These are phyloP conservation scores for Sebastes kiyomatsui DNA, from an alignment of 2,797 vertebrate species.

Conservation along the genomic window DNA sequence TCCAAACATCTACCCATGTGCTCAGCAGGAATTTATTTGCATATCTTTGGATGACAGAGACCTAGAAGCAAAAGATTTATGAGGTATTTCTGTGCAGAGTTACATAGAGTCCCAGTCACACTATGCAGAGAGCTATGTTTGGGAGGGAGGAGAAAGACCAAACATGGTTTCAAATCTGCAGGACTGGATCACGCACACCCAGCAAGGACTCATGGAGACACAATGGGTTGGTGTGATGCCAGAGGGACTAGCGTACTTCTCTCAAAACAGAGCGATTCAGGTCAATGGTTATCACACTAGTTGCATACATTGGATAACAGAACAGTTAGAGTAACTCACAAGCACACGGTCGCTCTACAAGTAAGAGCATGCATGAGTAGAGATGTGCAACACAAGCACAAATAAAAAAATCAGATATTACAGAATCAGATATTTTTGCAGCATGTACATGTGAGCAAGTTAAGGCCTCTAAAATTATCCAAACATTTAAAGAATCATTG, in stretches of 20 bases:
- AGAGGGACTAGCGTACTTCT: neutral
- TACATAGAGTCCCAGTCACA: neutral
- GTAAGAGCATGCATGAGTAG: neutral
- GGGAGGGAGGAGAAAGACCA: neutral
- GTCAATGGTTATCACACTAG: constrained; percentile 1
- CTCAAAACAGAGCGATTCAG: neutral
- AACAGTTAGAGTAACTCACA: neutral
- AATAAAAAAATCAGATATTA: neutral
- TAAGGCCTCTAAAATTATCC: neutral
- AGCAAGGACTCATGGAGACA: neutral
- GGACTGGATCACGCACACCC: neutral
- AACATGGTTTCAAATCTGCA: constrained; percentile 1
- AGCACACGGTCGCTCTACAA: neutral
- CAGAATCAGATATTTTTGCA: neutral
- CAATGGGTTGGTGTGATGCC: neutral
- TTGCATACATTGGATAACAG: neutral
- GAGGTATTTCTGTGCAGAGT: neutral
- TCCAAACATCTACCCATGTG: neutral
- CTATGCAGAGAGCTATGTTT: neutral
- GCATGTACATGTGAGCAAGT: neutral
- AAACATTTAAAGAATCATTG: neutral
- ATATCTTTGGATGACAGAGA: neutral
- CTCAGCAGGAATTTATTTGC: neutral
- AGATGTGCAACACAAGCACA: neutral
- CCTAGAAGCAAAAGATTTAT: neutral